Conservation (phyloP, 1,140 invertebrate species). For the Apolygus lucorum region DNA sequence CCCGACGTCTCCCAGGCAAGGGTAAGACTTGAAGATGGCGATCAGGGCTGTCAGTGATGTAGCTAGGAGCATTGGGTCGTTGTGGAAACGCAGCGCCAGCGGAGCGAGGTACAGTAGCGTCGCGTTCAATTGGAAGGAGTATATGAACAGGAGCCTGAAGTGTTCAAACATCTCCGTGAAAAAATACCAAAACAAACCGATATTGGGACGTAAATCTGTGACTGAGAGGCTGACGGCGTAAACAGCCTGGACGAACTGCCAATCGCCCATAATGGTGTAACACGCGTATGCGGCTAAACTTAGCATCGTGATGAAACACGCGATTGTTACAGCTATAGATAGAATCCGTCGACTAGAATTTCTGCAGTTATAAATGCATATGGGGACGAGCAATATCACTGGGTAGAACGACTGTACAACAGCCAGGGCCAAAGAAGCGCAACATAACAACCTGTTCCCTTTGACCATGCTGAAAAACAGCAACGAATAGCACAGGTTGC, state of each 20-base stretch:
- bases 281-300: conserved; percentile 39
- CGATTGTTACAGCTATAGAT: conserved; percentile 25
- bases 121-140: conserved; percentile 94
- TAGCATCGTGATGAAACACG: conserved; percentile 35
- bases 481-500: conserved; percentile 70
- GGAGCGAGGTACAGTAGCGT: conserved; percentile 84
- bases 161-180: conserved; percentile 99
- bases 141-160: conserved; percentile 89
- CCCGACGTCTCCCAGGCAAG: conserved; percentile 87
- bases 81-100: conserved; percentile 71
- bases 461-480: conserved; percentile 60
- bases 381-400: conserved; percentile 69
- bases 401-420: conserved; percentile 83
- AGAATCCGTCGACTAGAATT: conserved; percentile 13
- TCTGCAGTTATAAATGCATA: conserved; percentile 36
- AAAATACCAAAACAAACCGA: conserved; percentile 99
- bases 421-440: conserved; percentile 60
- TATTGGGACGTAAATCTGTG: conserved; percentile 91
- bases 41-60: conserved; percentile 75
- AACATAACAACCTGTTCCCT: conserved; percentile 48
- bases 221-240: conserved; percentile 81
- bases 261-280: conserved; percentile 44
- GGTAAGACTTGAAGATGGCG: conserved; percentile 94
- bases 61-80: conserved; percentile 77
- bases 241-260: conserved; percentile 64